These are phyloP conservation scores for Ceratina calcarata DNA, from an alignment of 1,140 invertebrate genomes.

Conservation along the genomic window DNA sequence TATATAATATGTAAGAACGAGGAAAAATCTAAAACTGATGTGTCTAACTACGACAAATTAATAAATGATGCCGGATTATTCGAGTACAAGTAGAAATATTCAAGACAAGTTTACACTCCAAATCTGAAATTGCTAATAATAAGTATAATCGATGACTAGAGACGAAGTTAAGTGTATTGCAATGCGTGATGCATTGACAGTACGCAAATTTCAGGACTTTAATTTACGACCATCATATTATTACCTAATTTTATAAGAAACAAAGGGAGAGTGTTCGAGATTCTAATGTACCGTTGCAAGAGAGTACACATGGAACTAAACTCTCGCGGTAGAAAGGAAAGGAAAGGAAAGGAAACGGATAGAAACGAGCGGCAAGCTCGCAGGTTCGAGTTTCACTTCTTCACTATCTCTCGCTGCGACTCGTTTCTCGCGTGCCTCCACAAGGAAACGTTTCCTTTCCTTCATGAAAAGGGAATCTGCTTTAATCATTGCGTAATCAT, in stretches of 20 bases:
- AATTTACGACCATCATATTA: not conserved
- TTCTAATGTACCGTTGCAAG: constrained; percentile 34
- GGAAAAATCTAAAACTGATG: no score
- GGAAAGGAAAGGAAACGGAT: constrained; percentile 54
- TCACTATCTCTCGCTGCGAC: constrained; percentile 56
- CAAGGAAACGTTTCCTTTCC: constrained; percentile 33
- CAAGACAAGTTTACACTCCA: no score
- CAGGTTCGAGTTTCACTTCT: constrained; percentile 66
- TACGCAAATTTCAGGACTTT: not conserved
- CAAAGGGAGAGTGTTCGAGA: not conserved
- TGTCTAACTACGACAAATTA: no score
- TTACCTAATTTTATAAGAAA: not conserved
- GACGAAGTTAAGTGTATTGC: no score
- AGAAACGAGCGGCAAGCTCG: constrained; percentile 56
- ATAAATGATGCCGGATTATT: no score
- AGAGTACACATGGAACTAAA: constrained; percentile 25
- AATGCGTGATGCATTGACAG: no score
- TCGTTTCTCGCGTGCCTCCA: constrained; percentile 45
- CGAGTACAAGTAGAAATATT: no score
- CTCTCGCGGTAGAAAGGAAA: constrained; percentile 38
- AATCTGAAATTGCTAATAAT: no score
- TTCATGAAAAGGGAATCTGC: constrained; percentile 41
- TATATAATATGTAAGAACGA: no score
- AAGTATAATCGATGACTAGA: no score
- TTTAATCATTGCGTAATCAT: not conserved